These are phyloP conservation scores for Urocitellus parryii DNA, from an alignment of 2,113 vertebrate genomes.

Conservation along the genomic window DNA sequence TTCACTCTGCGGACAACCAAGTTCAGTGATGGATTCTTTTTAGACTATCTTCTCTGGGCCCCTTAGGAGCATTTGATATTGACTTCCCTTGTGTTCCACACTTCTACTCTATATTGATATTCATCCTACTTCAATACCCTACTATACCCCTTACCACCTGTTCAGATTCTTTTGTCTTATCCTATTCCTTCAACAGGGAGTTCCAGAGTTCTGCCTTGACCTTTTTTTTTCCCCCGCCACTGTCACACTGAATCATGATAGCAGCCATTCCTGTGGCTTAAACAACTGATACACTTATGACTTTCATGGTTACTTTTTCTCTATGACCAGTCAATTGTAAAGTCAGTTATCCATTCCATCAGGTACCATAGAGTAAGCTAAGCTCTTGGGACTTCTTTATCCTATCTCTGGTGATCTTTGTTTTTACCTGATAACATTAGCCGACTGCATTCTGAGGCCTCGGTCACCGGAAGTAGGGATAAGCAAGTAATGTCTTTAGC, in stretches of 20 bases:
- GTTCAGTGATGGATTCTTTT: neutral
- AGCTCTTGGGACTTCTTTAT: neutral
- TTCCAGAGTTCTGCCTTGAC: neutral
- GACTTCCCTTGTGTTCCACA: neutral
- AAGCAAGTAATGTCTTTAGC: conserved; percentile 93
- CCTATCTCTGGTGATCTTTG: conserved; percentile 1
- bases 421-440: conserved; percentile 95
- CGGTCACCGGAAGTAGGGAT: conserved; percentile 93
- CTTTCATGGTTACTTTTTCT: neutral
- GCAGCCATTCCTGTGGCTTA: neutral
- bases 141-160: neutral
- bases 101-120: neutral
- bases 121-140: neutral
- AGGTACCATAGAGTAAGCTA: neutral
- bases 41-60: neutral
- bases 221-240: too few species aligned
- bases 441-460: conserved; percentile 93
- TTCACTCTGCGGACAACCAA: neutral
- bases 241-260: neutral
- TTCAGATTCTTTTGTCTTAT: conserved; percentile 1
- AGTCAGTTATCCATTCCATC: conserved; percentile 21
- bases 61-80: neutral
- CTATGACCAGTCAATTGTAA: conserved; percentile 27
- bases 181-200: neutral
- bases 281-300: neutral